Percentiles rank a stretch among this genome's conserved stretches.
Conservation (phyloP, 1,140 invertebrate genomes). For the Ceratitis capitata region DNA sequence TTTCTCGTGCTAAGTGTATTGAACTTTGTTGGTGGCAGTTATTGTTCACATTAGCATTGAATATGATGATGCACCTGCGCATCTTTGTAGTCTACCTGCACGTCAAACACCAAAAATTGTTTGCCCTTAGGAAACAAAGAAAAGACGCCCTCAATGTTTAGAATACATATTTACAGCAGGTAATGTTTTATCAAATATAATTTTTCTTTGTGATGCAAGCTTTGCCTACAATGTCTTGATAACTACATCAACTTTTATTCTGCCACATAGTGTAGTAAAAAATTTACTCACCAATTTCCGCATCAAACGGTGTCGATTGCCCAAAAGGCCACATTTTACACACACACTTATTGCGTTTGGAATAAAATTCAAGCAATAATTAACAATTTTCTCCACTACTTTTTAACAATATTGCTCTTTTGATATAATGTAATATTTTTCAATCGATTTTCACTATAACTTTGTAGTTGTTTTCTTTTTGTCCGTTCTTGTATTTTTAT, state of each 20-base stretch:
- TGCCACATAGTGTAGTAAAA: background rate
- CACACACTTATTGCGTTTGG: background rate
- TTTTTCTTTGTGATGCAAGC: background rate
- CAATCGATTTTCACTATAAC: constrained; percentile 26
- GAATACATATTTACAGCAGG: background rate
- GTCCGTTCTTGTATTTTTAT: background rate
- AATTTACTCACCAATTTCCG: constrained; percentile 75
- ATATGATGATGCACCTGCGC: background rate
- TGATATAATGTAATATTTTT: background rate
- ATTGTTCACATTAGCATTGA: background rate
- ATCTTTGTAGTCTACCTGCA: background rate
- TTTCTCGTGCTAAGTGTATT: background rate
- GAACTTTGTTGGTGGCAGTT: background rate
- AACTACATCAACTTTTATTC: background rate
- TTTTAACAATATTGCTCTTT: constrained; percentile 13
- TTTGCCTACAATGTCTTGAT: background rate
- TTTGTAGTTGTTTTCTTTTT: constrained; percentile 1
- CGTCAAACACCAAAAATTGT: background rate
- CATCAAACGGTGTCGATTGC: constrained; percentile 75
- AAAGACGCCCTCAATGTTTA: background rate
- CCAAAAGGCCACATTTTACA: constrained; percentile 72
- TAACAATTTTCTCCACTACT: constrained; percentile 29
- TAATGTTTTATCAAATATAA: background rate
- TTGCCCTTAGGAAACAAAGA: background rate
- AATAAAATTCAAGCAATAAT: background rate